Evolutionary conservation across 2,888 invertebrate species (phyloP), one percentile per base, ranked within the genome.

Genomic region (Drosophila parthenogenetica): DNA sequence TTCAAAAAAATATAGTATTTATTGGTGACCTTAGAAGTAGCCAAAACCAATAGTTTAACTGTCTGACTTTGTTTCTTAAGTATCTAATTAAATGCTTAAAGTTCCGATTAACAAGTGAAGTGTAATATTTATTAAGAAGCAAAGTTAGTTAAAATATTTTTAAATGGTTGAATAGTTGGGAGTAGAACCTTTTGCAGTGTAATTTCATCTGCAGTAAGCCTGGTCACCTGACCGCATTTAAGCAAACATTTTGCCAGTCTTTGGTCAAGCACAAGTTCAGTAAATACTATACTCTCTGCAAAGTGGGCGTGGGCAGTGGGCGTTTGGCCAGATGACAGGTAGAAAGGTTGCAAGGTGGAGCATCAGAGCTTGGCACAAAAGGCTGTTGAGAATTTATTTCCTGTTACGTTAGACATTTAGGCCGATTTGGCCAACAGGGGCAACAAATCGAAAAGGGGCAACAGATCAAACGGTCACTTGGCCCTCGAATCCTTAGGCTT

Each of bases 381-480:
- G 73, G 72, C 78, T 73, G 87, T 79, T 83, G 74, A 86, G 81
- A 80, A 88, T 85, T 83, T 88, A 86, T 88, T 88, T 88, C 79
- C 87, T 86, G 83, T 83, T 80, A 59, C 69, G 57, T 77, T 69
- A 71, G 73, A 82, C 77, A 87, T 87, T 84, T 81, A 67, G 84
- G 83, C 73, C 80, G 84, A 78, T 80, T 78, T 73, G 69, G 63
- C 55, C 55, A 67, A 54, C 63, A 35, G 35, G 11, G 63, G 50
- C 55, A 48, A 50, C 58, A 59, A 77, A 68, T 75, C 73, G 78
- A 73, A 80, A 79, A 61, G 80, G 55, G 59, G 67, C 68, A 69
- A 63, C 83, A 85, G 88, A 83, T 85, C 88, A 83, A 83, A 79
- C 74, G 74, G 79, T 53, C 74, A 55, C 64, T 66, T 71, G 79